These are phyloP conservation scores for Pomacea canaliculata DNA, from an alignment of 2,888 invertebrate species.

Conservation along the genomic window DNA sequence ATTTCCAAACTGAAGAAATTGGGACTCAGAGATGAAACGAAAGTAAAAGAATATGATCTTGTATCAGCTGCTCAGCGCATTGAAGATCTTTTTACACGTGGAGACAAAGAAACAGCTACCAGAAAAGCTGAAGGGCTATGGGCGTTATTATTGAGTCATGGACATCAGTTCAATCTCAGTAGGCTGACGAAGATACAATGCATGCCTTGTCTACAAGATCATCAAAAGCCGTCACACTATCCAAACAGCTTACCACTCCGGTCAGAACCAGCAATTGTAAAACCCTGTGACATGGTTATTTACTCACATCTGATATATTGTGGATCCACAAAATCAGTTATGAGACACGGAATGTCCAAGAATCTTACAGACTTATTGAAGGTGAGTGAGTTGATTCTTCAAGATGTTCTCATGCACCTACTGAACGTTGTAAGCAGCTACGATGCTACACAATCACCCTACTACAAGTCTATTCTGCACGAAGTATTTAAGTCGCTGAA, in stretches of 20 bases:
- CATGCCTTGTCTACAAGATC: constrained; percentile 24
- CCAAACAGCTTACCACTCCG: constrained; percentile 33
- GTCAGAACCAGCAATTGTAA: constrained; percentile 26
- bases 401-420: constrained; percentile 20
- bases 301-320: constrained; percentile 22
- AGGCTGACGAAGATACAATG: neutral
- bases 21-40: constrained; percentile 41
- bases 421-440: constrained; percentile 5
- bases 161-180: neutral
- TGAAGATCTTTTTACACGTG: neutral
- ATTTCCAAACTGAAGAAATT: constrained; percentile 41
- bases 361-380: neutral
- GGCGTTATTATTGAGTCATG: neutral
- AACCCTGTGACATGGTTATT: constrained; percentile 35
- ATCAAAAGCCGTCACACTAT: constrained; percentile 27
- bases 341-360: constrained; percentile 1
- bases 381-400: neutral
- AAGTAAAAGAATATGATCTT: constrained; percentile 43
- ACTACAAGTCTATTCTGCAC: constrained; percentile 10
- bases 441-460: neutral
- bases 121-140: constrained; percentile 3
- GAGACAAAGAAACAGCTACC: neutral
- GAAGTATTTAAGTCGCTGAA: constrained; percentile 16
- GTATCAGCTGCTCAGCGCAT: constrained; percentile 32
- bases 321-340: constrained; percentile 40